phyloP scores from a whole-genome alignment of 2,797 vertebrate genomes.

The Danio tinwini region DNA sequence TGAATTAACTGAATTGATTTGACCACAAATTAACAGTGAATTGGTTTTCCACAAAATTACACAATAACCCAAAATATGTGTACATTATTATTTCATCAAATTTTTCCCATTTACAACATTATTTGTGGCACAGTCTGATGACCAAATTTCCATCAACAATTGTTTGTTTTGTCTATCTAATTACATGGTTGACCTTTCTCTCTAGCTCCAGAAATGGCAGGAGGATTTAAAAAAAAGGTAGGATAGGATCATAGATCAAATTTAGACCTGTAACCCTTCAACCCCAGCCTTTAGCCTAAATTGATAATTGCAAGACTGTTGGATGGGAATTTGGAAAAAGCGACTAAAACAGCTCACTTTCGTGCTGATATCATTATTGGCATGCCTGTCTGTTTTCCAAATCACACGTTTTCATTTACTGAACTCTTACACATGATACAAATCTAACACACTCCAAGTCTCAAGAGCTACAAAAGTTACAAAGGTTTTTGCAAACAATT shows the following conservation, averaged over 20 bases:
- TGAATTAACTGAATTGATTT: no score
- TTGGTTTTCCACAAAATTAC: neutral
- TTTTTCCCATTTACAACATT: neutral
- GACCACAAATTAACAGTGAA: no score
- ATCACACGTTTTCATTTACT: no score
- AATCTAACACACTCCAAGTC: neutral
- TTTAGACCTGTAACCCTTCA: slow-evolving; percentile 33
- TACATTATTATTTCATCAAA: neutral
- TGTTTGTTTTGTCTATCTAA: neutral
- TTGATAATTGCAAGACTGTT: slow-evolving; percentile 63
- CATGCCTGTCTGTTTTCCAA: neutral
- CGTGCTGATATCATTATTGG: neutral
- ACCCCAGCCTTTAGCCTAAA: slow-evolving; percentile 29
- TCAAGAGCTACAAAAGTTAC: neutral
- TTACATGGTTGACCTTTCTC: slow-evolving; percentile 11
- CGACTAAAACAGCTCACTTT: slow-evolving; percentile 7
- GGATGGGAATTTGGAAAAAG: slow-evolving; percentile 60
- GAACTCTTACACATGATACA: neutral
- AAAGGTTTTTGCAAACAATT: neutral
- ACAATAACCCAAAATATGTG: neutral
- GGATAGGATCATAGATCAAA: no score
- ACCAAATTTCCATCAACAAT: neutral
- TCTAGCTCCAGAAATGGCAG: slow-evolving; percentile 13
- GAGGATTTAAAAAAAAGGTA: slow-evolving; percentile 14
- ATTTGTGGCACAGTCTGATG: neutral